Evolutionary conservation across 2,797 vertebrate species (phyloP), one percentile per base, ranked within the genome.

Genomic region (Buphagus erythrorhynchus): DNA sequence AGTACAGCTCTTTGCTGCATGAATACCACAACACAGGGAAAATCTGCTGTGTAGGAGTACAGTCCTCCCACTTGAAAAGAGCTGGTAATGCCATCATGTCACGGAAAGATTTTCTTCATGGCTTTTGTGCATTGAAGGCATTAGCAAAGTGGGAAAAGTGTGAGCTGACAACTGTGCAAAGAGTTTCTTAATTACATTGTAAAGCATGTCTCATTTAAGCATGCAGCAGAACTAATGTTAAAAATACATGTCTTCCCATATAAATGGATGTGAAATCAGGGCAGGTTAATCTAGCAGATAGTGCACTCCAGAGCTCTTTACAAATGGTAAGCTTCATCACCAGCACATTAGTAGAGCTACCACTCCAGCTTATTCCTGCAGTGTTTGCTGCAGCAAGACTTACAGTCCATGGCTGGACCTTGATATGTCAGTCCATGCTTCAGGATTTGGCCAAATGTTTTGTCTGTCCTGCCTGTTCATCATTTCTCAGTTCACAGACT

Each of bases 11-110:
- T 95, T 91, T 92, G 96, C 95, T 94, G 96, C 85, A 91, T 81
- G 75, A 95, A 95, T 90, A 98, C 98, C 98, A 98, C 98, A 98
- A 98, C 98, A 98, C 98, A 98, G 97, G 96, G 93, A 93, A 97
- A 97, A 97, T 97, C 97, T 97, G 98, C 98, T 91, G 97, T 98
- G 98, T 97, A 97, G 98, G 98, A 98, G 96, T 97, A 96, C 78
- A 97, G 93, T 94, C 94, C 97, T 97, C 95, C 97, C 96, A 98
- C 98, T 98, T 98, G 93, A 98, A 98, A 98, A 98, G 95, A 96
- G 95, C 91, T 95, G 98, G 98, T 98, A 98, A 98, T 98, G 97
- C 98, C 97, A 97, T 96, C 91, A 79, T 98, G 97, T 98, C 98
- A 98, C 94, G 88, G 97, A 98, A 98, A 97, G 86, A 94, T 95